Base-by-base conservation (phyloP, 2,113 vertebrate species). In the Pituophis catenifer region DNA sequence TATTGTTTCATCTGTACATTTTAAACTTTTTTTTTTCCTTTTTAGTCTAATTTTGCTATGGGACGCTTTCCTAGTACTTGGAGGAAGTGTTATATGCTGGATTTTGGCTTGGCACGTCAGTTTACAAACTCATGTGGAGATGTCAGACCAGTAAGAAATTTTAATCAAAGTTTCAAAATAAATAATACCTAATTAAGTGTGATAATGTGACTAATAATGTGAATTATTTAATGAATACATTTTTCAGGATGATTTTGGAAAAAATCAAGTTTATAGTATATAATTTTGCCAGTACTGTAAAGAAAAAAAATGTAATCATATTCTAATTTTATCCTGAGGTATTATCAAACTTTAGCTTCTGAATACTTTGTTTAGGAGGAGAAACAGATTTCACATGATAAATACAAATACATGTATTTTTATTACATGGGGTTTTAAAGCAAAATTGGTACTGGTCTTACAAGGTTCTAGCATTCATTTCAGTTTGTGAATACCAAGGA, bases 121-220 rank as follows among this genome's bases (percentile, higher is more conserved):
- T 99, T 99, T 98, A 99, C 99, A 96, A 99, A 99, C 97, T 99
- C 99, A 5, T 99, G 98, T 97, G 99, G 99, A 95, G 99, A 99
- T 95, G 99, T 99, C 97, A 98, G 99, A 98, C 99, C 99, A 96
- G 99, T 99, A 97, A 99, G 99, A 98, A 93, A 92, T 92, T 94
- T 19, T 86, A 87, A 62, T 90, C 3, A 90, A 44, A 50, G 5
- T 92, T 81, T 86, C 89, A 94, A 85, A 94, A 58, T 92, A 65
- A 93, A 92, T 33, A 88, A 55, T n/a, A 33, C 17, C 12, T 53
- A 93, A 23, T 95, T 17, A 6, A 91, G 55, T n/a, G 54, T n/a
- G 15, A 62, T 59, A 54, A 89, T 24, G 26, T 52, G 26, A 12
- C 1, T 86, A 15, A 11, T 23, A 85, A 38, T 29, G 1, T 48